These are phyloP conservation scores for Anthopleura sola DNA, from an alignment of 64 coral and sea anemone species.

Conservation along the genomic window DNA sequence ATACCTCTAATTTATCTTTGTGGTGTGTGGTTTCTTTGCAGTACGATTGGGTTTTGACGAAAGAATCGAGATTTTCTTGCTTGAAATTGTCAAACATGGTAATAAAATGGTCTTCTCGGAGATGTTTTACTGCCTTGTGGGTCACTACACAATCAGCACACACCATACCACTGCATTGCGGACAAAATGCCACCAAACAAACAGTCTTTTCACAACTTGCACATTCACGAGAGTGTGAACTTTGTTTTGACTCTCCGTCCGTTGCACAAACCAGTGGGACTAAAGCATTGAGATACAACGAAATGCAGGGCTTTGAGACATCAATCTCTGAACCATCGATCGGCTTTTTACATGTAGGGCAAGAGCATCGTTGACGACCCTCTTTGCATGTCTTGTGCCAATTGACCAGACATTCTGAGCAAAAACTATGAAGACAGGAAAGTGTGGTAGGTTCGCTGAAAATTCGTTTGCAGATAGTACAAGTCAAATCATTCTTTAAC, in stretches of 20 bases:
- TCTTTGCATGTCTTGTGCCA: not conserved
- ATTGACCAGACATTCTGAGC: not conserved
- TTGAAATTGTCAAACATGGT: not conserved
- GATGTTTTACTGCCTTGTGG: not conserved
- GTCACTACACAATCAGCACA: not conserved
- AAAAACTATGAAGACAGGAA: not conserved
- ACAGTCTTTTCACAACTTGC: not conserved
- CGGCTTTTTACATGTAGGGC: not conserved
- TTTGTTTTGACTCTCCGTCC: not conserved
- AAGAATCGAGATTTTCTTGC: not conserved
- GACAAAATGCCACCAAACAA: not conserved
- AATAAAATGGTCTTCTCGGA: not conserved
- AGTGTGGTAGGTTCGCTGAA: not conserved
- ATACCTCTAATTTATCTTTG: not conserved
- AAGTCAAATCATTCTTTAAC: not conserved
- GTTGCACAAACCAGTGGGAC: not conserved
- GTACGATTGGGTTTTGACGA: not conserved
- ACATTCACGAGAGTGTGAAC: not conserved
- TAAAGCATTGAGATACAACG: not conserved
- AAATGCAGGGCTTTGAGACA: not conserved
- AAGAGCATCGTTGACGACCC: not conserved
- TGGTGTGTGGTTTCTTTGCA: not conserved
- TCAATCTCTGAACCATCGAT: not conserved
- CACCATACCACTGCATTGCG: not conserved
- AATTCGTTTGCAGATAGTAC: not conserved